Evolutionary conservation across 2,888 invertebrate species (phyloP), one percentile per base, ranked within the genome.

Genomic region (Andrena hattorfiana): DNA sequence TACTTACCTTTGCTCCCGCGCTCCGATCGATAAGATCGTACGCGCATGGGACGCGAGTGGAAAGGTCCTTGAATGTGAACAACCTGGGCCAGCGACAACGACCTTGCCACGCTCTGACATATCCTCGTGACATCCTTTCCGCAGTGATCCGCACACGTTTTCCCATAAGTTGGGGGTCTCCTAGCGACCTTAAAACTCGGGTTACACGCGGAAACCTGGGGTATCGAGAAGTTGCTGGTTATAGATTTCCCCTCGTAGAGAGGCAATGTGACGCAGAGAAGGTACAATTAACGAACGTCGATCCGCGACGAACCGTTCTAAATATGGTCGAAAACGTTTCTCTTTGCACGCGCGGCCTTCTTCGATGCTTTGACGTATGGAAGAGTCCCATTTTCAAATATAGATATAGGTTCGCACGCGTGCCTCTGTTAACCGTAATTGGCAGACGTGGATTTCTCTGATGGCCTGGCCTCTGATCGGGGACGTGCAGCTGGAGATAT

Each of bases 41-140:
- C 69, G 54, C 35, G 71, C 51, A 48, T 32, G 72, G 56, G 59
- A 72, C 51, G 26, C 56, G 69, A 54, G 51, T 69, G 51, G 77
- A 82, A 83, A 77, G 78, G 75, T 74, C 83, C 83, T 83, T 75
- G 85, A 81, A 86, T 79, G 81, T 81, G 81, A 84, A 78, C 70
- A 79, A 63, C 76, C 72, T 63, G 66, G 62, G 54, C 13, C 30
- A 62, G 75, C 72, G 79, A 72, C 84, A 78, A 84, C 83, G 84
- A 85, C 85, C 83, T 86, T 86, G 86, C 83, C 62, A 42, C 42
- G 30, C 64, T 54, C 62, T 59, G 77, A 69, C 72, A 69, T 69
- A 81, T 81, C 77, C 77, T 69, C 82, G 69, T 73, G 77, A 73
- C 82, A 83, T 77, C 82, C 73, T 83, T 83, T 66, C 62, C 60